Evolutionary conservation across 2,888 invertebrate species (phyloP).

Genomic region (Tuta absoluta): DNA sequence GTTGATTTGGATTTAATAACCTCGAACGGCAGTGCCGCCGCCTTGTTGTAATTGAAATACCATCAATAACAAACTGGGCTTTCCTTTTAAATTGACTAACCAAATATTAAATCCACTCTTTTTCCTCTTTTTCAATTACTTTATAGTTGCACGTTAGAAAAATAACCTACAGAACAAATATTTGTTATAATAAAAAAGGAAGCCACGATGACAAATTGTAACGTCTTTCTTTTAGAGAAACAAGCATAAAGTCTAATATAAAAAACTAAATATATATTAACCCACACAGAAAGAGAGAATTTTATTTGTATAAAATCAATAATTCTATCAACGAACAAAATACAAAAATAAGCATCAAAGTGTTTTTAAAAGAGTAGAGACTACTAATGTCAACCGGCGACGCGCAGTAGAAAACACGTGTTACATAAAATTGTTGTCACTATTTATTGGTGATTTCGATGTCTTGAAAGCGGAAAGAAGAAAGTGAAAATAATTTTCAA

Average conservation of each 20-base stretch:
- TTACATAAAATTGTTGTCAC: conserved; percentile 76
- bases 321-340: conserved; percentile 74
- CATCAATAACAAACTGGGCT: conserved; percentile 66
- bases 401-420: conserved; percentile 74
- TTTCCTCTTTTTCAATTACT: too few relatives aligned
- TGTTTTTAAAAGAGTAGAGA: conserved; percentile 72
- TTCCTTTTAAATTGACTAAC: conserved; percentile 66
- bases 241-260: conserved; percentile 62
- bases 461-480: conserved; percentile 61
- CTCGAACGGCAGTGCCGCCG: conserved; percentile 64
- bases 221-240: conserved; percentile 69
- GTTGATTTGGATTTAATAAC: conserved; percentile 74
- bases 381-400: conserved; percentile 74
- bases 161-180: conserved; percentile 56
- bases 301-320: conserved; percentile 63
- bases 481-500: conserved; percentile 63
- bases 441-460: conserved; percentile 77
- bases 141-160: too few relatives aligned
- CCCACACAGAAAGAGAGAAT: conserved; percentile 72
- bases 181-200: conserved; percentile 70
- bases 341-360: conserved; percentile 80
- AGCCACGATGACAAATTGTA: conserved; percentile 76
- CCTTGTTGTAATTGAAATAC: conserved; percentile 59
- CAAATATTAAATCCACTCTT: conserved; percentile 64
- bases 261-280: conserved; percentile 54